Evolutionary conservation across 2,797 vertebrate genomes (phyloP).

Genomic region (Streptopelia turtur): DNA sequence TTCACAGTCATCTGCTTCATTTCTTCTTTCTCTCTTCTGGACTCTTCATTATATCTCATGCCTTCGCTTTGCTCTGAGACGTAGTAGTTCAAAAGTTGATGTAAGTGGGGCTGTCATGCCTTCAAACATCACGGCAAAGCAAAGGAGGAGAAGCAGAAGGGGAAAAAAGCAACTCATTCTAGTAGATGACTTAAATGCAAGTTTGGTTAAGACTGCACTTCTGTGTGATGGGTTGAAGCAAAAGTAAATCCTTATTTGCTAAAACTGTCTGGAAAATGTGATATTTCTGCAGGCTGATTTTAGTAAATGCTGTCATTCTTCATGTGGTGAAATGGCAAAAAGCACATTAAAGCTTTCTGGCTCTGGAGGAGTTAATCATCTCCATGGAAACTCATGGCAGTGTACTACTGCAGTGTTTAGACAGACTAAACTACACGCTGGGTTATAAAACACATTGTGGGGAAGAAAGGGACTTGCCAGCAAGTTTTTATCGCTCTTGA

Average conservation of each 20-base stretch:
- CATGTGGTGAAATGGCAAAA: background rate
- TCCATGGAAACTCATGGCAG: conserved; percentile 83
- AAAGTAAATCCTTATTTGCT: background rate
- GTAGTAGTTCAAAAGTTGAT: background rate
- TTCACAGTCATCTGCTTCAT: background rate
- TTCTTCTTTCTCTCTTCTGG: background rate
- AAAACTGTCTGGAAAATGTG: conserved; percentile 26
- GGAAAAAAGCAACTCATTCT: background rate
- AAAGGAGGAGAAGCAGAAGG: background rate
- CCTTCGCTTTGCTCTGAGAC: background rate
- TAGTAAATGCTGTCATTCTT: conserved; percentile 14
- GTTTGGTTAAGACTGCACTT: background rate
- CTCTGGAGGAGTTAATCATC: conserved; percentile 78
- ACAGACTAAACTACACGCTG: conserved; percentile 77
- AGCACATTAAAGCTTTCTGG: conserved; percentile 24
- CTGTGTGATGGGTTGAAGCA: background rate
- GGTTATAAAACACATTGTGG: conserved; percentile 77
- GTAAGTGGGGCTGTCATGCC: background rate
- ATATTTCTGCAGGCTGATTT: background rate
- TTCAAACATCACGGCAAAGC: background rate
- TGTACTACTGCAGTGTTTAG: conserved; percentile 75
- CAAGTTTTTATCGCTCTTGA: conserved; percentile 61
- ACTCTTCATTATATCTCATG: background rate
- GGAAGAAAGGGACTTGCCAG: conserved; percentile 73
- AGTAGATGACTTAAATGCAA: background rate